phyloP scores from a whole-genome alignment of 2,888 invertebrate species.

The Stratiomys singularior region DNA sequence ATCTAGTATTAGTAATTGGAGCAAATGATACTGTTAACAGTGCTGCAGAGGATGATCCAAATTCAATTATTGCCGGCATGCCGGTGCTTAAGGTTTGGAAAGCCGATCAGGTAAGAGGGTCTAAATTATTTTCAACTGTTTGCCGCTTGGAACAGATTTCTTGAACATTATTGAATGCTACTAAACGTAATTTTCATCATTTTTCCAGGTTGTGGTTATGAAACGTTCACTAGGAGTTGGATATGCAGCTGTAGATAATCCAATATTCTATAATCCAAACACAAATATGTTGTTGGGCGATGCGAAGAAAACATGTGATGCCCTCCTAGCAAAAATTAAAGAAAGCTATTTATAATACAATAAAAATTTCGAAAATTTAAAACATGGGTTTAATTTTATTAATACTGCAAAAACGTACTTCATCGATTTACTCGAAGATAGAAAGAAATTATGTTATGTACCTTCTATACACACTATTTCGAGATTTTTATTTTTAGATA shows the following conservation, averaged over 20 bases:
- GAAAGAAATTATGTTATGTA: too few species aligned
- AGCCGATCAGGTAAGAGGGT: slow-evolving; percentile 75
- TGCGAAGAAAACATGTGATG: slow-evolving; percentile 91
- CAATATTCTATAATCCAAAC: slow-evolving; percentile 90
- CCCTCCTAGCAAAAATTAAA: slow-evolving; percentile 75
- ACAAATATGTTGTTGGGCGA: slow-evolving; percentile 89
- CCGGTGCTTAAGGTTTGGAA: slow-evolving; percentile 91
- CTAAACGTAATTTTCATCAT: too few species aligned
- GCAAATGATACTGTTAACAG: slow-evolving; percentile 94
- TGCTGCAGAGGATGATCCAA: slow-evolving; percentile 89
- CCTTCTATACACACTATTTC: too few species aligned
- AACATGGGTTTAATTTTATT: too few species aligned
- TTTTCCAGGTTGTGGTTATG: slow-evolving; percentile 83
- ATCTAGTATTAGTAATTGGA: slow-evolving; percentile 85
- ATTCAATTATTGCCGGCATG: slow-evolving; percentile 93
- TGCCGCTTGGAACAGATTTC: background rate
- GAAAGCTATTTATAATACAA: slow-evolving; percentile 53
- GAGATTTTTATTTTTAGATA: too few species aligned
- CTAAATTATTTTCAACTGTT: too few species aligned
- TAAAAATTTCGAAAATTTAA: background rate
- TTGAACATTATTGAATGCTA: background rate
- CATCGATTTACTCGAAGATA: too few species aligned
- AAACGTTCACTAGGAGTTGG: slow-evolving; percentile 89
- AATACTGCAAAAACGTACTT: too few species aligned
- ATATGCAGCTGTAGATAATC: slow-evolving; percentile 93